phyloP scores from a whole-genome alignment of 2,797 vertebrate species.

The Antrozous pallidus region DNA sequence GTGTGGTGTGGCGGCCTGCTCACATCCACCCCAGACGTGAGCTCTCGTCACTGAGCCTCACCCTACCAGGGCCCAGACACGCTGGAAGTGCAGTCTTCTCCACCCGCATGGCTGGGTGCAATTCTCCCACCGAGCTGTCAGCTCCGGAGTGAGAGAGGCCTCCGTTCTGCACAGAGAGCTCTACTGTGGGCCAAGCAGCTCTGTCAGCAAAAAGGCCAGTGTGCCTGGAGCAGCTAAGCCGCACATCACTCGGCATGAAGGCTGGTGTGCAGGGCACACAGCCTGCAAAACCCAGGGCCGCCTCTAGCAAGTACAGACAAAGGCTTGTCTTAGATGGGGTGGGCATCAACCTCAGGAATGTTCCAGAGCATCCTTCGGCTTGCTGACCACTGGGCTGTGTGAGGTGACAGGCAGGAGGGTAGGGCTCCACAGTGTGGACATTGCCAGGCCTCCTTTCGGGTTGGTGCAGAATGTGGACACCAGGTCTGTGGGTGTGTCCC shows the following conservation, averaged over 20 bases:
- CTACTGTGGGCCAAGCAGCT: background rate
- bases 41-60: background rate
- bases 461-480: background rate
- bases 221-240: background rate
- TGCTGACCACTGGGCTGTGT: rapidly evolving
- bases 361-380: background rate
- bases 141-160: no score
- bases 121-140: background rate
- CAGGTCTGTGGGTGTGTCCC: background rate
- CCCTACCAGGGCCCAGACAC: background rate
- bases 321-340: rapidly evolving
- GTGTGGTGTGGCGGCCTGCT: background rate
- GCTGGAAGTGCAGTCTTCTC: background rate
- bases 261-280: background rate
- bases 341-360: rapidly evolving
- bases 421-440: rapidly evolving
- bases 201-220: rapidly evolving
- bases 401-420: background rate
- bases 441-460: background rate
- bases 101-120: no score
- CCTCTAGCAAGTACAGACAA: background rate
- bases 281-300: background rate
- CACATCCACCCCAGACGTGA: background rate
- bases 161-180: background rate
- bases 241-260: rapidly evolving